A percentile compares a stretch with the other conserved stretches of the same genome.
phyloP scores from a whole-genome alignment of 2,113 vertebrate species.

The Fukomys damarensis region DNA sequence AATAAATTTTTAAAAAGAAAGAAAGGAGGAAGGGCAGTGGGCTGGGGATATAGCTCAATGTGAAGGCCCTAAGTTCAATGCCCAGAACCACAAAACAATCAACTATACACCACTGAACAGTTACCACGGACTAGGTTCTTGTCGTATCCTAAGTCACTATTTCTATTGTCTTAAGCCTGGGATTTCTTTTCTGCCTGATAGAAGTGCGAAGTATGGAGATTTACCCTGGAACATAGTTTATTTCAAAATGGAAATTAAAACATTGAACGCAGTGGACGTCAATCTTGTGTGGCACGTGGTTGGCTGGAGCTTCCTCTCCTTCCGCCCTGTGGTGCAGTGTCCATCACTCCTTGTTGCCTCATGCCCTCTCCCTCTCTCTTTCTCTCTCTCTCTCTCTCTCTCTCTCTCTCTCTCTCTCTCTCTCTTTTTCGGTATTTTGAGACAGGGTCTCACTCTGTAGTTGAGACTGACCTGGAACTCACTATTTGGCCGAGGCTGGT shows the following conservation, averaged over 20 bases:
- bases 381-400: too few relatives aligned
- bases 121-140: neutral
- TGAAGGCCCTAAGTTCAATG: too few relatives aligned
- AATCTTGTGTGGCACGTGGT: accelerated
- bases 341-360: neutral
- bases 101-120: too few relatives aligned
- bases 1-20: neutral
- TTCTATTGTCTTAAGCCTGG: neutral
- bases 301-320: neutral
- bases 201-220: neutral
- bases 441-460: too few relatives aligned
- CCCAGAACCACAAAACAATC: neutral
- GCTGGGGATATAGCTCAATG: neutral
- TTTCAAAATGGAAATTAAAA: neutral
- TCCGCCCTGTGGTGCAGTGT: neutral
- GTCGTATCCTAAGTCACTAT: neutral
- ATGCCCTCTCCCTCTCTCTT: too few relatives aligned
- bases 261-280: neutral
- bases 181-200: neutral
- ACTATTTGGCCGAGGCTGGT: too few relatives aligned
- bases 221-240: neutral
- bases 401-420: too few relatives aligned
- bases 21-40: neutral
- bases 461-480: too few relatives aligned
- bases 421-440: too few relatives aligned